Evolutionary conservation across 1,140 invertebrate genomes (phyloP), one percentile per base, ranked within the genome.

Genomic region (Drosophila suzukii): DNA sequence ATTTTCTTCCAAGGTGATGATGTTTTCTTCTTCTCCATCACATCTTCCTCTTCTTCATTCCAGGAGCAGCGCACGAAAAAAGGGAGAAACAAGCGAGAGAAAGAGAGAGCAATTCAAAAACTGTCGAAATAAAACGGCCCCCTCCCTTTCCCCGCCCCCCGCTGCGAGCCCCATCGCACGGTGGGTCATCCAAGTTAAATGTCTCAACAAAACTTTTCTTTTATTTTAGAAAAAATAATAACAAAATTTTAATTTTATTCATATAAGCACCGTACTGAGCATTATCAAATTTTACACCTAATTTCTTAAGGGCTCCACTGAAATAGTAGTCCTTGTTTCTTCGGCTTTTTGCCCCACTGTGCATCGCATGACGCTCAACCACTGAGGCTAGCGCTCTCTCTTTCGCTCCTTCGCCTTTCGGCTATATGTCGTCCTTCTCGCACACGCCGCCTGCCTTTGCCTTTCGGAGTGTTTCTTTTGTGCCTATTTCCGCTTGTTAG

Each of bases 71-170:
- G 36, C 20, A 44, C 62, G 62, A 70, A 50, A 72, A 76, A 49
- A 59, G 43, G 71, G 54, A 49, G 57, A 43, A 73, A 58, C 51
- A 46, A 66, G 60, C 44, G 58, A 54, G 58, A 62, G 17, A 59
- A 65, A 17, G 59, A 65, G 61, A 50, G 44, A 53, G 79, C 67
- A 77, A 74, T 88, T 86, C 83, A 82, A 83, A 86, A 89, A 88
- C 83, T 88, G 83, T 88, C 84, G 79, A 88, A 88, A 88, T 88
- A 75, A 86, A 88, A 88, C 83, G 83, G 66, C 13, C 49, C 34
- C 24, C 34, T 41, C 11, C 34, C 62, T 32, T 65, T 65, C 46
- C 47, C 36, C 59, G 30, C 24, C 58, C 34, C 59, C 65, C 65
- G 32, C 61, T 34, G 32, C 32, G 39, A 15, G 50, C 13, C 6